Evolutionary conservation across 2,888 invertebrate genomes (phyloP).

Genomic region (Machimus atricapillus): DNA sequence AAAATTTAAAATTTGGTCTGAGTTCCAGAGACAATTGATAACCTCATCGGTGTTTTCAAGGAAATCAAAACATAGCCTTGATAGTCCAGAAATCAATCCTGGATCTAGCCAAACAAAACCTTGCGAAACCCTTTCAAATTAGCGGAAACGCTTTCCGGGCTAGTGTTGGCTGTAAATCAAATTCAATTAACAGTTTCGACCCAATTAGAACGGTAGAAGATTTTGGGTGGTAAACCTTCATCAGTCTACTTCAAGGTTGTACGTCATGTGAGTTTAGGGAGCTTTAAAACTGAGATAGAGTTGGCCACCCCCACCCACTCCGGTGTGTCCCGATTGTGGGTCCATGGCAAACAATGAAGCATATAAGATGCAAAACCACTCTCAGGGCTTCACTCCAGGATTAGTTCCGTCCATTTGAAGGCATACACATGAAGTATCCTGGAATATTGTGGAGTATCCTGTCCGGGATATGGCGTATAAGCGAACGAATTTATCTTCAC

Average conservation of each 20-base stretch:
- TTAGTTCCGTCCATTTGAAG: not conserved
- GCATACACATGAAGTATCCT: not conserved
- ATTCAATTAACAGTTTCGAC: slow-evolving; percentile 17
- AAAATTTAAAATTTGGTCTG: too few relatives aligned
- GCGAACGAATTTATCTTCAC: not conserved
- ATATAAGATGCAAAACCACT: not conserved
- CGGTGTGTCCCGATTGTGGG: not conserved
- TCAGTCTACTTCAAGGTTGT: not conserved
- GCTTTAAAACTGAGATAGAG: not conserved
- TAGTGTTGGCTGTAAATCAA: slow-evolving; percentile 13
- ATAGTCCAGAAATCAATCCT: not conserved
- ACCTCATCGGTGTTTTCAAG: not conserved
- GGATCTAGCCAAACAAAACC: not conserved
- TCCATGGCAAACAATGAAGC: not conserved
- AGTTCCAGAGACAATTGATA: not conserved
- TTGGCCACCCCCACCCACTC: not conserved
- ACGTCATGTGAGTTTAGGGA: not conserved
- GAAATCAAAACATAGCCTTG: not conserved
- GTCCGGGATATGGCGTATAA: not conserved
- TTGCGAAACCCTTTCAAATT: not conserved
- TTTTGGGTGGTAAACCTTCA: slow-evolving; percentile 5
- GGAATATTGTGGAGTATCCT: not conserved
- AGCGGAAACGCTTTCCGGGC: not conserved
- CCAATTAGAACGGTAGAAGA: slow-evolving; percentile 5
- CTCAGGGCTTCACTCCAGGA: not conserved